These are phyloP conservation scores for Ifrita kowaldi DNA, from an alignment of 2,113 vertebrate genomes.

Conservation along the genomic window DNA sequence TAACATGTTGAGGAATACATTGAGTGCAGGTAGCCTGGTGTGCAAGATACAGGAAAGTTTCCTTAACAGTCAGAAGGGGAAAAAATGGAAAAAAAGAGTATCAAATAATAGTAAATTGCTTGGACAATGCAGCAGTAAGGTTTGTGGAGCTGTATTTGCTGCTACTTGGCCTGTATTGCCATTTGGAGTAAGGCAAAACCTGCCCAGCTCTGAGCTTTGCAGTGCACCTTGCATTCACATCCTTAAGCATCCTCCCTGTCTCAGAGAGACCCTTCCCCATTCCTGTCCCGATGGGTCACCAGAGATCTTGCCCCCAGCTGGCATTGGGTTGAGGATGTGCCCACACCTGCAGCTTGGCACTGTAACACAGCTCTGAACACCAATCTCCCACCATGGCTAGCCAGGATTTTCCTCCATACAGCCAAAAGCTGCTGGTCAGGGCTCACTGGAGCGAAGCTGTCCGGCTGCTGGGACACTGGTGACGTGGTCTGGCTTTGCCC, in stretches of 20 bases:
- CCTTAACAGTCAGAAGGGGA: not conserved
- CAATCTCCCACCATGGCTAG: not conserved
- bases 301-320: not conserved
- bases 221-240: not conserved
- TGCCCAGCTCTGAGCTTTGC: not conserved
- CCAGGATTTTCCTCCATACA: rapidly evolving
- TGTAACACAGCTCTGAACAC: not conserved
- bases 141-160: not conserved
- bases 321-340: not conserved
- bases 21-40: not conserved
- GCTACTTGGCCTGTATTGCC: not conserved
- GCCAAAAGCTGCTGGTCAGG: not conserved
- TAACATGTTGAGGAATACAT: not conserved
- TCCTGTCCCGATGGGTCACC: not conserved
- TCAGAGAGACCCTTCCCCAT: not conserved
- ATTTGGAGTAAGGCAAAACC: not conserved
- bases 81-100: not conserved
- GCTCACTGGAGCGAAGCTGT: not conserved
- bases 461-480: not conserved
- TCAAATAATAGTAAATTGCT: not conserved
- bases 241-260: not conserved
- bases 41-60: not conserved
- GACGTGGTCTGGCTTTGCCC: not conserved
- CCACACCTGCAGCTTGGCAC: not conserved
- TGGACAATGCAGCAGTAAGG: not conserved